These are phyloP conservation scores for Paralvinella palmiformis DNA, from an alignment of 1,140 invertebrate genomes.

Conservation along the genomic window DNA sequence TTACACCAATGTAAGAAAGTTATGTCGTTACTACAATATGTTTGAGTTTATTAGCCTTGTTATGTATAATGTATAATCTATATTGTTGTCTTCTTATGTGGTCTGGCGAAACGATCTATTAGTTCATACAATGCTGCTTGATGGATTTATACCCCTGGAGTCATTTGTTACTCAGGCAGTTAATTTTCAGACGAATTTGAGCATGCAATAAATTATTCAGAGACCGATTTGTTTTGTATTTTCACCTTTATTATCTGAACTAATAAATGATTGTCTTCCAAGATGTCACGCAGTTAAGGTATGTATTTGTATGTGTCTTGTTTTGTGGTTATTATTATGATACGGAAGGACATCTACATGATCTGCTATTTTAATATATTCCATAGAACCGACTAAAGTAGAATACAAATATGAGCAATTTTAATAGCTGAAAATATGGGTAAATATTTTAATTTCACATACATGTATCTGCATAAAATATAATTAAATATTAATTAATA, in stretches of 20 bases:
- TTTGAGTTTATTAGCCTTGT: too few relatives aligned
- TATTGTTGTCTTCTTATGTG: too few relatives aligned
- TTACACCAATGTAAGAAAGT: too few relatives aligned
- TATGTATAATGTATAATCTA: too few relatives aligned
- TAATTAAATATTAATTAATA: too few relatives aligned
- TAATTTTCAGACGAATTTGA: slow-evolving; percentile 67
- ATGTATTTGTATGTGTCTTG: not conserved
- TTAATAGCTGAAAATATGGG: not conserved
- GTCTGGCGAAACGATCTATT: too few relatives aligned
- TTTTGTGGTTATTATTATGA: not conserved
- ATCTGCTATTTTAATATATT: not conserved
- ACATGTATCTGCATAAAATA: too few relatives aligned
- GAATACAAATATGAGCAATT: not conserved
- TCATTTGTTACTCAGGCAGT: too few relatives aligned
- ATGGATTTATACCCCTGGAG: too few relatives aligned
- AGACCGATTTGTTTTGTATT: slow-evolving; percentile 65
- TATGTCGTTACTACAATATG: too few relatives aligned
- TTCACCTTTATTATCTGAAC: slow-evolving; percentile 44
- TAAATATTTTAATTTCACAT: too few relatives aligned
- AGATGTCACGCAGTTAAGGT: not conserved
- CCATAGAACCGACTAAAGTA: not conserved
- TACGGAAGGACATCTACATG: not conserved
- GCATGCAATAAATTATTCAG: slow-evolving; percentile 61
- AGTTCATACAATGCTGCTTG: too few relatives aligned
- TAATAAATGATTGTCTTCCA: not conserved